Base-by-base conservation (phyloP, 2,888 invertebrate species). In the Sclerodermus sp. region DNA sequence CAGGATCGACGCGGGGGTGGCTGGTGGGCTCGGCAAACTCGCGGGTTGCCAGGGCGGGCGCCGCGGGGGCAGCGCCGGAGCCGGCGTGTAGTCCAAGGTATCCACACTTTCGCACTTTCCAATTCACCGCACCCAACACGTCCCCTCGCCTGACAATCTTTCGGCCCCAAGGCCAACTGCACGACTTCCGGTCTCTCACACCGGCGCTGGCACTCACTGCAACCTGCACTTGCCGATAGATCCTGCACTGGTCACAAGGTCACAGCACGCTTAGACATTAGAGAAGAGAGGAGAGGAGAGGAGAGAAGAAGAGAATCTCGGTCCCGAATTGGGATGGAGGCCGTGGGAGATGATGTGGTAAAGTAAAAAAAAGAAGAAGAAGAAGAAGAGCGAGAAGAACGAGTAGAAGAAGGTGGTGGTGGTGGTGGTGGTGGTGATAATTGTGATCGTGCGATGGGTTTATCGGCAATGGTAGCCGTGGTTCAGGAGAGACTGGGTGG, bases 21-120 rank as follows among this genome's bases (percentile, higher is more conserved):
- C 55, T 52, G 46, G 51, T 47, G 42, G 48, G 58, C 44, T 49
- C 23, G 23, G 23, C 23, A 23, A 23, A 23, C 23, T 23, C 23
- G 23, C 23, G 23, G 23, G 4, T 23, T 23, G 71, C 74, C 74
- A 73, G 70, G 74, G 73, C 66, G 73, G 76, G 73, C 71, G 75
- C 74, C 75, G 75, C 82, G 79, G 75, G 56, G 74, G 77, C 74
- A 74, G 77, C 78, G 79, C 79, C 77, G 79, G 79, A 74, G 80
- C 78, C 78, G 77, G 78, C 77, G 79, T 80, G 70, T 73, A 73
- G 76, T 76, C 76, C 71, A 74, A 73, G 77, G 77, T 77, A 78
- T 77, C 77, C 77, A 77, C 77, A 78, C 77, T 77, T 77, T 70
- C 71, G 73, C 77, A 77, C 77, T 34, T 77, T 73, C 67, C 70